A percentile compares a stretch with the other conserved stretches of the same genome.
These are phyloP conservation scores for Andricus quercusramuli DNA, from an alignment of 2,888 invertebrate genomes.

Conservation along the genomic window DNA sequence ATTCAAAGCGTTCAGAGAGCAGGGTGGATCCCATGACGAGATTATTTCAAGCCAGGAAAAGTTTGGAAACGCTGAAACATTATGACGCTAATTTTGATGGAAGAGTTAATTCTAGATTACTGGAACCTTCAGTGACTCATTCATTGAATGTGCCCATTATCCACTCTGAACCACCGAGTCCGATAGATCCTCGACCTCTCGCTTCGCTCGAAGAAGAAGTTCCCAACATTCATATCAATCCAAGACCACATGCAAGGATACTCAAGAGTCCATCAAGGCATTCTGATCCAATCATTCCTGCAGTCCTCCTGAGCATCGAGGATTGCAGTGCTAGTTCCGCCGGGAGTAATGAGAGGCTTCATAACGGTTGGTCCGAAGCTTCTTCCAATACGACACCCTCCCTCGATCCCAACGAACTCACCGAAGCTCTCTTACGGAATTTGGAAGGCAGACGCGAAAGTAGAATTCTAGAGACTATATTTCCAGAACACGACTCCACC, in stretches of 20 bases:
- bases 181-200: constrained; percentile 68
- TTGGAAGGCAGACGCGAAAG: constrained; percentile 60
- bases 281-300: constrained; percentile 70
- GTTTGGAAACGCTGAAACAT: constrained; percentile 61
- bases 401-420: constrained; percentile 47
- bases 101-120: constrained; percentile 55
- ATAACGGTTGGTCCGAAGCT: constrained; percentile 36
- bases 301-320: constrained; percentile 70
- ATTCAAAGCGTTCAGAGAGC: constrained; percentile 46
- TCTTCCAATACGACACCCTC: constrained; percentile 13
- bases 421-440: constrained; percentile 43
- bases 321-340: constrained; percentile 59
- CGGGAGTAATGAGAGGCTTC: constrained; percentile 12
- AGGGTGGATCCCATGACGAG: constrained; percentile 44
- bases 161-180: constrained; percentile 74
- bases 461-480: constrained; percentile 64
- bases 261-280: constrained; percentile 61
- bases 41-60: constrained; percentile 53
- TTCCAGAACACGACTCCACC: constrained; percentile 71
- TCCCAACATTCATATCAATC: not conserved
- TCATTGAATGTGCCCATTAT: constrained; percentile 67
- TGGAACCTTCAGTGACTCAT: constrained; percentile 62
- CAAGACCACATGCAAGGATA: constrained; percentile 30
- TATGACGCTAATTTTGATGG: constrained; percentile 65
- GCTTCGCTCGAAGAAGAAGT: constrained; percentile 62